Percentiles rank a stretch among this genome's conserved stretches.
Conservation (phyloP, 2,797 vertebrate genomes). For the Galagoides demidoff region DNA sequence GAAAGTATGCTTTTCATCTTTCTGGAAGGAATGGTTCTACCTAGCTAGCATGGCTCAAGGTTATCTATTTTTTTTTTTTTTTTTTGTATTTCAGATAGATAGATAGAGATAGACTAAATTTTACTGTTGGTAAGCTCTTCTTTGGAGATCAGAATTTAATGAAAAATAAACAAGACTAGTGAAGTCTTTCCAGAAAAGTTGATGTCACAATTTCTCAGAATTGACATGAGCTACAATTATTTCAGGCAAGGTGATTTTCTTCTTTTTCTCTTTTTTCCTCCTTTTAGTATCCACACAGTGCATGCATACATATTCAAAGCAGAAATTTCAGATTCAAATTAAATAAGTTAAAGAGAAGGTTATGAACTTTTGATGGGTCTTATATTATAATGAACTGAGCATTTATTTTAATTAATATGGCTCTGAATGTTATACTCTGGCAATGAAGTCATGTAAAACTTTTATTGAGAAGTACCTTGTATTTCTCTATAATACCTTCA, state of each 20-base stretch:
- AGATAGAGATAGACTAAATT: neutral
- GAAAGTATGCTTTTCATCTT: conserved; percentile 64
- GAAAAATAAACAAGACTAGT: conserved; percentile 65
- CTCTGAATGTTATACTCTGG: neutral
- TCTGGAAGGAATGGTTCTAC: neutral
- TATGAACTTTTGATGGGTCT: neutral
- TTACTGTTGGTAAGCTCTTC: conserved; percentile 62
- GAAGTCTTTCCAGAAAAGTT: conserved; percentile 19
- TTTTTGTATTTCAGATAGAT: neutral
- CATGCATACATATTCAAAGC: neutral
- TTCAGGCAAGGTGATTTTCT: conserved; percentile 48
- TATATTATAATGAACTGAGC: neutral
- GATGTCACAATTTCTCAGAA: conserved; percentile 64
- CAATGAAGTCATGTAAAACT: neutral
- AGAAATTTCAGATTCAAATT: neutral
- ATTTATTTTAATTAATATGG: neutral
- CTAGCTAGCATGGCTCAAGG: neutral
- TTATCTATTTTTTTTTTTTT: conserved; percentile 58
- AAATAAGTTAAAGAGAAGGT: neutral
- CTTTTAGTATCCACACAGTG: neutral
- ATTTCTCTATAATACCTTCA: neutral
- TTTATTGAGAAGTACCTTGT: neutral
- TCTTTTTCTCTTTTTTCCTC: neutral
- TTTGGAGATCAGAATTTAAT: conserved; percentile 68
- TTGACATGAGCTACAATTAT: neutral